Conservation (phyloP, 2,888 invertebrate genomes). For the Apeira syringaria region DNA sequence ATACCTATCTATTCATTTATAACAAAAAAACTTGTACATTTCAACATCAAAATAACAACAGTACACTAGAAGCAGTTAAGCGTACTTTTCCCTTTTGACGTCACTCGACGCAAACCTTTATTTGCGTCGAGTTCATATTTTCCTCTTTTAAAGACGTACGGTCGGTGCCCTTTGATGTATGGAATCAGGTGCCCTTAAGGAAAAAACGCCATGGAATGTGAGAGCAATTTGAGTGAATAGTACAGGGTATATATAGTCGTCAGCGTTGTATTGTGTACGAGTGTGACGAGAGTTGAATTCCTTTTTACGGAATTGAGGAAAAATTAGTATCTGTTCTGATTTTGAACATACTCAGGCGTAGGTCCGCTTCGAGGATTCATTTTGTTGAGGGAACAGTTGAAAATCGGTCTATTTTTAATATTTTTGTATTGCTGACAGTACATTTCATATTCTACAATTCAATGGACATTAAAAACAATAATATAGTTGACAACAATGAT, state of each 20-base stretch:
- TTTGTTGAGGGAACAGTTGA: no score
- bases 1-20: no score
- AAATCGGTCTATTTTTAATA: no score
- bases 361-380: no score
- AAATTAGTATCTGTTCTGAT: no score
- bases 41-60: slow-evolving; percentile 6
- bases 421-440: no score
- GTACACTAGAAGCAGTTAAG: slow-evolving; percentile 16
- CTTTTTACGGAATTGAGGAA: no score
- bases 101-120: slow-evolving; percentile 30
- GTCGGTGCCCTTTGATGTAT: slow-evolving; percentile 29
- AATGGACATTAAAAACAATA: no score
- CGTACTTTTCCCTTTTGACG: slow-evolving; percentile 35
- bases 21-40: background rate
- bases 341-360: no score
- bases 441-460: no score
- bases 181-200: slow-evolving; percentile 31
- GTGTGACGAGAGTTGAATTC: background rate
- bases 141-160: slow-evolving; percentile 30
- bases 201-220: slow-evolving; percentile 27
- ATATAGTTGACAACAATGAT: no score
- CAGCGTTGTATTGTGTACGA: background rate
- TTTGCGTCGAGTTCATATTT: slow-evolving; percentile 37
- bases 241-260: slow-evolving; percentile 10
- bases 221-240: slow-evolving; percentile 28